These are phyloP conservation scores for Neodiprion lecontei DNA, from an alignment of 1,140 invertebrate species.

Conservation along the genomic window DNA sequence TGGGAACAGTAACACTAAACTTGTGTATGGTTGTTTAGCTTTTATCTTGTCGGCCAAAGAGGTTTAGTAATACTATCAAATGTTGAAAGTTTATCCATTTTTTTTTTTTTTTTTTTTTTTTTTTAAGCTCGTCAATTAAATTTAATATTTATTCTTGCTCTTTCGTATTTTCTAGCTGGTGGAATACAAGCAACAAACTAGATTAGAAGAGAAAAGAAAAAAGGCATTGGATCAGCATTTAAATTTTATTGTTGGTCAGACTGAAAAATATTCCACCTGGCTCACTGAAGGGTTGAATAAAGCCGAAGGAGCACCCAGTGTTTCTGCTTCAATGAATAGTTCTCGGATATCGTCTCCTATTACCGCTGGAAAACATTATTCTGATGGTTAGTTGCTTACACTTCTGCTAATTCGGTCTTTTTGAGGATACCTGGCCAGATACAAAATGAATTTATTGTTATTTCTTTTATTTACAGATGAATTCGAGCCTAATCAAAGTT, in stretches of 20 bases:
- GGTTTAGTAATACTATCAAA: slow-evolving; percentile 36
- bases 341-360: slow-evolving; percentile 58
- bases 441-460: slow-evolving; percentile 2
- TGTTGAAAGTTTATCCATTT: background rate
- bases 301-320: slow-evolving; percentile 56
- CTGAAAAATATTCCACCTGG: slow-evolving; percentile 95
- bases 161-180: slow-evolving; percentile 72
- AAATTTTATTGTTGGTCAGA: slow-evolving; percentile 98
- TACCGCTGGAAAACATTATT: slow-evolving; percentile 51
- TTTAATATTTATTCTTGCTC: background rate
- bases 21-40: slow-evolving; percentile 31
- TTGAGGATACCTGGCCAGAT: background rate
- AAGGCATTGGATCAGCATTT: slow-evolving; percentile 96
- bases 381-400: slow-evolving; percentile 53
- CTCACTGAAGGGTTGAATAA: slow-evolving; percentile 84
- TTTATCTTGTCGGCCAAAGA: slow-evolving; percentile 32
- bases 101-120: slow-evolving; percentile 11
- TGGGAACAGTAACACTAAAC: slow-evolving; percentile 55
- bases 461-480: slow-evolving; percentile 67
- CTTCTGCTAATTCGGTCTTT: background rate
- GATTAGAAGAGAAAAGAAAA: slow-evolving; percentile 93
- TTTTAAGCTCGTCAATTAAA: background rate
- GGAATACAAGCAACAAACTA: slow-evolving; percentile 92
- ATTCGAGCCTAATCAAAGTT: slow-evolving; percentile 79
- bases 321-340: slow-evolving; percentile 61